These are phyloP conservation scores for Petromus typicus DNA, from an alignment of 2,113 vertebrate species.

Conservation along the genomic window DNA sequence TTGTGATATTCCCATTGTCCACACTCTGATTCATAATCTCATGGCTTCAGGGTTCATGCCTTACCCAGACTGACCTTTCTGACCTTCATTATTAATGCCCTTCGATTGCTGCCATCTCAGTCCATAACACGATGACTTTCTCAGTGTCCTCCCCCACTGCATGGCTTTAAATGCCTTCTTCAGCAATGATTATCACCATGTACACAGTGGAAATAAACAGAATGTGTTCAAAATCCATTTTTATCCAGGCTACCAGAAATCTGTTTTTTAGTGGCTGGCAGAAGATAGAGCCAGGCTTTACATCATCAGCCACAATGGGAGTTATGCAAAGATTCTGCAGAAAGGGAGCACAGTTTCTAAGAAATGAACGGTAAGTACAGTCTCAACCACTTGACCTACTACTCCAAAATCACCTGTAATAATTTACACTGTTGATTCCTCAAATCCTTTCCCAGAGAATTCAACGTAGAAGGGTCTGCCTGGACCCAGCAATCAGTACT, in stretches of 20 bases:
- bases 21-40: not conserved
- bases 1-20: not conserved
- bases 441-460: not conserved
- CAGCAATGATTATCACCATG: not conserved
- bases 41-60: slow-evolving; percentile 7
- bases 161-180: not conserved
- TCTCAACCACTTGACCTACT: not conserved
- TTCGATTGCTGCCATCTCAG: not conserved
- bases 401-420: slow-evolving; percentile 5
- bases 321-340: slow-evolving; percentile 44
- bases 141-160: not conserved
- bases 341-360: slow-evolving; percentile 38
- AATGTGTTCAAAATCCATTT: not conserved
- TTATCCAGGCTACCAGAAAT: not conserved
- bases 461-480: not conserved
- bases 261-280: slow-evolving; percentile 35
- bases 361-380: slow-evolving; percentile 41
- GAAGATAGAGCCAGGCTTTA: slow-evolving; percentile 50
- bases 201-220: not conserved
- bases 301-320: slow-evolving; percentile 11
- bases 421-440: not conserved
- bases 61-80: not conserved
- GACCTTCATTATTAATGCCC: not conserved
- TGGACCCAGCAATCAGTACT: not conserved
- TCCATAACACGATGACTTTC: slow-evolving; percentile 6